These are phyloP conservation scores for Carposina sasakii DNA, from an alignment of 1,140 invertebrate genomes.

Conservation along the genomic window DNA sequence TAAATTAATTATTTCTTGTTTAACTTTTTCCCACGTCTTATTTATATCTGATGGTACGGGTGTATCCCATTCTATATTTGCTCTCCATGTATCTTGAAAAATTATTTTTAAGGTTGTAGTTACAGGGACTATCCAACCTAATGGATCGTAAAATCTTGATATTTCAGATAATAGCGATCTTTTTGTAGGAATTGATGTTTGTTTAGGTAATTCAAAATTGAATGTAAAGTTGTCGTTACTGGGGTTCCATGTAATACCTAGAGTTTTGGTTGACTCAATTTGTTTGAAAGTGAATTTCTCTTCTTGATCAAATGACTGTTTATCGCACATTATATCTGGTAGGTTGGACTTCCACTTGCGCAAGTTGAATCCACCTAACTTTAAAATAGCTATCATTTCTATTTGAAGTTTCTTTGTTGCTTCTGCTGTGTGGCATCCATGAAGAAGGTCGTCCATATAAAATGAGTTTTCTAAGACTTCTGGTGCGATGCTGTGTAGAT, in stretches of 20 bases:
- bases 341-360: too few relatives aligned
- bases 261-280: not conserved
- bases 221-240: not conserved
- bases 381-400: too few relatives aligned
- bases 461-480: not conserved
- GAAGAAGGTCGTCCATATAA: too few relatives aligned
- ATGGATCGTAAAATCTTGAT: constrained; percentile 11
- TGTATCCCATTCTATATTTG: not conserved
- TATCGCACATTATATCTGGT: too few relatives aligned
- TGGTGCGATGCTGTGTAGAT: not conserved
- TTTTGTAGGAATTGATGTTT: too few relatives aligned
- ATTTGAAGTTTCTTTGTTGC: too few relatives aligned
- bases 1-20: not conserved
- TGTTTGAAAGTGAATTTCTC: too few relatives aligned
- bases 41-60: not conserved
- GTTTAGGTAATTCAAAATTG: too few relatives aligned
- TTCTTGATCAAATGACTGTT: too few relatives aligned
- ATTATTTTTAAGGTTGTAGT: constrained; percentile 11
- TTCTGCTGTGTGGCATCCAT: too few relatives aligned
- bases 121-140: constrained; percentile 12
- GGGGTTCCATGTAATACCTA: constrained; percentile 1
- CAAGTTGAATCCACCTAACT: too few relatives aligned
- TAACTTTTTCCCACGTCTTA: not conserved
- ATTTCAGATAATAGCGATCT: not conserved
- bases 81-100: constrained; percentile 12